These are phyloP conservation scores for Leiothrix lutea DNA, from an alignment of 2,113 vertebrate species.

Conservation along the genomic window DNA sequence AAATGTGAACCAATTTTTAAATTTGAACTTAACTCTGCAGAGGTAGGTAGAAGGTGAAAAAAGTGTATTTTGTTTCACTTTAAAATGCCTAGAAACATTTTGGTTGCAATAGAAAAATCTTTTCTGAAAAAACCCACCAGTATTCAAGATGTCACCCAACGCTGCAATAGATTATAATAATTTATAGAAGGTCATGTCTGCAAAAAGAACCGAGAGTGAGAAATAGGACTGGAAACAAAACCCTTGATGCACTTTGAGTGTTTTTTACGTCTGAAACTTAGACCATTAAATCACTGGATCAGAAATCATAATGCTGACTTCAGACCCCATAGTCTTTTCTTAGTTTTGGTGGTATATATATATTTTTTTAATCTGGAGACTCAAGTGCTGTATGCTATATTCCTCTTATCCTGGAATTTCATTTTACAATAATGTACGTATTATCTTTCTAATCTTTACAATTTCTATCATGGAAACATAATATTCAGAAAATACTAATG, in stretches of 20 bases:
- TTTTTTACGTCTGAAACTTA: background rate
- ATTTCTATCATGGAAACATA: background rate
- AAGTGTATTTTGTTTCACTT: background rate
- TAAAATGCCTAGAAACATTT: background rate
- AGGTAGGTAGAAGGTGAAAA: background rate
- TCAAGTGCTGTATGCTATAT: background rate
- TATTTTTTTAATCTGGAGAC: background rate
- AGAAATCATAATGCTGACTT: background rate
- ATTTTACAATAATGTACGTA: background rate
- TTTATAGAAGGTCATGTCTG: background rate
- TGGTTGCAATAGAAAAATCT: background rate
- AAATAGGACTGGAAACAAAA: background rate
- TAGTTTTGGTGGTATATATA: background rate
- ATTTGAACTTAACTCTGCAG: background rate
- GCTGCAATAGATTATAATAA: background rate
- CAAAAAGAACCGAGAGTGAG: background rate
- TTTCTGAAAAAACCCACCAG: background rate
- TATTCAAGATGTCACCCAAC: background rate
- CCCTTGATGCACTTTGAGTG: background rate
- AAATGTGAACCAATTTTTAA: background rate
- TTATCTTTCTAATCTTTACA: background rate
- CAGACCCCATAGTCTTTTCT: background rate
- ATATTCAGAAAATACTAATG: constrained; percentile 9
- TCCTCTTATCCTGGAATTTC: background rate
- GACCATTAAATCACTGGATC: background rate